These are phyloP conservation scores for Ophion obscuratus DNA, from an alignment of 2,888 invertebrate genomes.

Conservation along the genomic window DNA sequence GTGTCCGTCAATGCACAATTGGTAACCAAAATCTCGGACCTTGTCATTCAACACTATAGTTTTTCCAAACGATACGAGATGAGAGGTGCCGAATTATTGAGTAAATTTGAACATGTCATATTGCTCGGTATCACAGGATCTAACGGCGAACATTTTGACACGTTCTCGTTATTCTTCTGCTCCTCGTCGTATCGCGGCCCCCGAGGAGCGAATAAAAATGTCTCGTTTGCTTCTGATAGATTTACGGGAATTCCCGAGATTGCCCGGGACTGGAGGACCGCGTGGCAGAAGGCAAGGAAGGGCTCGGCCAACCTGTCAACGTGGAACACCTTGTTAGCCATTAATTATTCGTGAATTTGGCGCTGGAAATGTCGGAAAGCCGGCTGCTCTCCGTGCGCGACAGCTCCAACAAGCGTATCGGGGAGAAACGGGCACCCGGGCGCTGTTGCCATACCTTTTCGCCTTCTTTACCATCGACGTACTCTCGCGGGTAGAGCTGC, in stretches of 20 bases:
- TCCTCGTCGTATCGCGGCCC: constrained; percentile 16
- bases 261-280: constrained; percentile 41
- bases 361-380: constrained; percentile 67
- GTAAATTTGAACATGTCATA: too few species aligned
- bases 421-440: constrained; percentile 44
- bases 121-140: too few species aligned
- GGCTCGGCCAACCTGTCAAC: constrained; percentile 63
- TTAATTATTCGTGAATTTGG: constrained; percentile 68
- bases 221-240: constrained; percentile 63
- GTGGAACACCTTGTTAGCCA: constrained; percentile 68
- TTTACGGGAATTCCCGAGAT: constrained; percentile 68
- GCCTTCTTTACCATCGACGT: constrained; percentile 50
- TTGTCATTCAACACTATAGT: too few species aligned
- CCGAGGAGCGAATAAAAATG: constrained; percentile 62
- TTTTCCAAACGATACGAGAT: too few species aligned
- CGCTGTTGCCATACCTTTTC: constrained; percentile 66
- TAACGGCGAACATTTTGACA: neutral
- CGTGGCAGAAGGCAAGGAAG: constrained; percentile 13
- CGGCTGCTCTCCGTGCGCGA: constrained; percentile 64
- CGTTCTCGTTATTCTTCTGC: constrained; percentile 20
- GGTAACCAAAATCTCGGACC: too few species aligned
- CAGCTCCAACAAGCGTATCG: constrained; percentile 68
- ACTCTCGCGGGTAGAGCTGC: constrained; percentile 38
- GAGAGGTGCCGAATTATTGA: too few species aligned
- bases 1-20: too few species aligned